These are phyloP conservation scores for Athalia cordata DNA, from an alignment of 2,888 invertebrate genomes.

Conservation along the genomic window DNA sequence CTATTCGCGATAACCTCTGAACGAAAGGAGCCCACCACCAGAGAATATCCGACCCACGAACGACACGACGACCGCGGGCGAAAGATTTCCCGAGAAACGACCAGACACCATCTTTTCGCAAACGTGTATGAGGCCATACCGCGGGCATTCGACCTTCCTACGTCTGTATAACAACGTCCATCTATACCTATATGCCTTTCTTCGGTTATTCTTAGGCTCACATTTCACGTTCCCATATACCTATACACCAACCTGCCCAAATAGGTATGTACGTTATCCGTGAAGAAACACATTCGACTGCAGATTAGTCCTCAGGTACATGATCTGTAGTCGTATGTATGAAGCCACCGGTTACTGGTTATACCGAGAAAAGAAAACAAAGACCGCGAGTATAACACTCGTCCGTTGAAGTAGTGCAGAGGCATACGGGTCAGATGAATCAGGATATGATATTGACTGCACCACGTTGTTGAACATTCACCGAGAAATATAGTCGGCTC, in stretches of 20 bases:
- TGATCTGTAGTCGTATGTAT: neutral
- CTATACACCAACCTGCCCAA: neutral
- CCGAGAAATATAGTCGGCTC: constrained; percentile 19
- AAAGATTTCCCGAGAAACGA: constrained; percentile 26
- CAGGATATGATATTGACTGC: constrained; percentile 15
- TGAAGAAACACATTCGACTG: constrained; percentile 2
- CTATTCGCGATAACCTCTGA: constrained; percentile 66
- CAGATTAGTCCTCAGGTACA: constrained; percentile 12
- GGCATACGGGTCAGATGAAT: constrained; percentile 26
- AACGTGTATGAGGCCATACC: neutral
- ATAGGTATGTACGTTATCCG: neutral
- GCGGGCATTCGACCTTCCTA: neutral
- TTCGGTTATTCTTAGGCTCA: neutral
- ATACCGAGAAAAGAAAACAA: constrained; percentile 29
- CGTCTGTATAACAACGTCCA: neutral
- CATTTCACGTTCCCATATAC: neutral
- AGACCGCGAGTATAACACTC: neutral
- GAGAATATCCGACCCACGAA: constrained; percentile 24
- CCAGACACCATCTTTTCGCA: neutral
- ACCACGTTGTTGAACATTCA: neutral
- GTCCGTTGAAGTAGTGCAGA: constrained; percentile 16
- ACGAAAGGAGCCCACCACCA: constrained; percentile 56
- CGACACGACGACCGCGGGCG: constrained; percentile 23
- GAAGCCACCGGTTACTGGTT: neutral
- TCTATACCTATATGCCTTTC: neutral